Percentiles rank a stretch among this genome's conserved stretches.
These are phyloP conservation scores for Palythoa grandiflora DNA, from an alignment of 92 coral and sea anemone genomes.

Conservation along the genomic window DNA sequence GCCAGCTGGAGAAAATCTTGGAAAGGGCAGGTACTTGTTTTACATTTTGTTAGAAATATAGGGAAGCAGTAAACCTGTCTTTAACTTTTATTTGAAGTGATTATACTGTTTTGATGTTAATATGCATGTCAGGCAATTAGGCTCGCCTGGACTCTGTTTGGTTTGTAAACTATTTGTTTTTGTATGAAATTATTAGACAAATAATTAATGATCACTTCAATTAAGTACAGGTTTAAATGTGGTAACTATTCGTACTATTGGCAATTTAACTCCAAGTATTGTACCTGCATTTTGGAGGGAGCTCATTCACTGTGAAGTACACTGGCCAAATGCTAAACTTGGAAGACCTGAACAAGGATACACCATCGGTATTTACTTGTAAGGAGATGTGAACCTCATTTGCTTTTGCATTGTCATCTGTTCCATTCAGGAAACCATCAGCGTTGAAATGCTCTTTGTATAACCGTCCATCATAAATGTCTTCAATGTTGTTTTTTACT, in stretches of 20 bases:
- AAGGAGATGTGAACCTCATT: slow-evolving; percentile 59
- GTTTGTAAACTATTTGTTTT: neutral
- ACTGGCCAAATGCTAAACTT: slow-evolving; percentile 61
- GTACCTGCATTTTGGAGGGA: slow-evolving; percentile 52
- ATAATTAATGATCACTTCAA: neutral
- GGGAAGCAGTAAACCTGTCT: neutral
- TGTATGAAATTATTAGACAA: neutral
- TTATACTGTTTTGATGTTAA: neutral
- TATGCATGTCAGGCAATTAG: neutral
- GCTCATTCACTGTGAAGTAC: slow-evolving; percentile 48
- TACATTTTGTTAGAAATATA: neutral
- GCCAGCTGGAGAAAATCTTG: neutral
- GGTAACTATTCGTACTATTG: neutral
- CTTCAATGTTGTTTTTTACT: neutral
- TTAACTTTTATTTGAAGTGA: neutral
- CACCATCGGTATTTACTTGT: slow-evolving; percentile 63
- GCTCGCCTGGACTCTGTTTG: neutral
- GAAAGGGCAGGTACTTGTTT: neutral
- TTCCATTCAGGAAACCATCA: neutral
- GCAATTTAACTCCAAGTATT: slow-evolving; percentile 6
- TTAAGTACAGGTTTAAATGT: neutral
- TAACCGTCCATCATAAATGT: slow-evolving; percentile 6
- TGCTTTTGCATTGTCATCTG: neutral
- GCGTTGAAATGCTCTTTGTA: neutral
- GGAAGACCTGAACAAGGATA: slow-evolving; percentile 58